phyloP scores from a whole-genome alignment of 1,140 invertebrate genomes.

The Cecropterus lyciades region DNA sequence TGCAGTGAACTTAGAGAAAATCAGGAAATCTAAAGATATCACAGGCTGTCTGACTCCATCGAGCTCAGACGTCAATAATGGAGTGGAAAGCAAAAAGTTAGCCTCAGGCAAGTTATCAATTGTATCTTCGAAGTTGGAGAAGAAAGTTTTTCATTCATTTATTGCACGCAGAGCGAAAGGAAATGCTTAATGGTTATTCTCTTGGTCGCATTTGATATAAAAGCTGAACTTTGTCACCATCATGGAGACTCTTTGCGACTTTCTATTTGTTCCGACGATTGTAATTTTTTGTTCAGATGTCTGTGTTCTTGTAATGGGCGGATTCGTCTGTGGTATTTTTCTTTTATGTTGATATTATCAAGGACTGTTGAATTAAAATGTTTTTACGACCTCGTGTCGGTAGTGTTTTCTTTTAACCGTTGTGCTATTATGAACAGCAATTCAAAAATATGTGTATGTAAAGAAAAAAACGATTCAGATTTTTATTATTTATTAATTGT shows the following conservation, averaged over 20 bases:
- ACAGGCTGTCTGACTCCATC: constrained; percentile 52
- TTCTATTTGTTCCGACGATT: constrained; percentile 52
- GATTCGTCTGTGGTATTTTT: constrained; percentile 19
- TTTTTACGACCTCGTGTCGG: constrained; percentile 15
- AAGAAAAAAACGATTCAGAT: too few species aligned
- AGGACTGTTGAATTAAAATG: constrained; percentile 33
- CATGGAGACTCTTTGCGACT: constrained; percentile 46
- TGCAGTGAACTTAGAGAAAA: constrained; percentile 27
- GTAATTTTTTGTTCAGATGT: constrained; percentile 51
- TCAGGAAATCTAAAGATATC: constrained; percentile 49
- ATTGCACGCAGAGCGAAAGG: constrained; percentile 64
- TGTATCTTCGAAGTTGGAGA: constrained; percentile 66
- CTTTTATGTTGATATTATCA: constrained; percentile 33
- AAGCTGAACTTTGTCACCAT: constrained; percentile 61
- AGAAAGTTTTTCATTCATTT: constrained; percentile 76
- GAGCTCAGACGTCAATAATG: constrained; percentile 67
- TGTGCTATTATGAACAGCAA: not conserved
- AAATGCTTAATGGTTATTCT: constrained; percentile 69
- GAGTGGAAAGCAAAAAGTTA: constrained; percentile 72
- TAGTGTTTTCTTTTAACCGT: constrained; percentile 27
- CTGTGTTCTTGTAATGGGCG: constrained; percentile 47
- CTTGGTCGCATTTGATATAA: constrained; percentile 63
- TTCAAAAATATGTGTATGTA: too few species aligned
- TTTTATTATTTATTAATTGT: too few species aligned
- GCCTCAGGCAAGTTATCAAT: constrained; percentile 71